These are phyloP conservation scores for Amphipyra tragopoginis DNA, from an alignment of 2,888 invertebrate genomes.

Conservation along the genomic window DNA sequence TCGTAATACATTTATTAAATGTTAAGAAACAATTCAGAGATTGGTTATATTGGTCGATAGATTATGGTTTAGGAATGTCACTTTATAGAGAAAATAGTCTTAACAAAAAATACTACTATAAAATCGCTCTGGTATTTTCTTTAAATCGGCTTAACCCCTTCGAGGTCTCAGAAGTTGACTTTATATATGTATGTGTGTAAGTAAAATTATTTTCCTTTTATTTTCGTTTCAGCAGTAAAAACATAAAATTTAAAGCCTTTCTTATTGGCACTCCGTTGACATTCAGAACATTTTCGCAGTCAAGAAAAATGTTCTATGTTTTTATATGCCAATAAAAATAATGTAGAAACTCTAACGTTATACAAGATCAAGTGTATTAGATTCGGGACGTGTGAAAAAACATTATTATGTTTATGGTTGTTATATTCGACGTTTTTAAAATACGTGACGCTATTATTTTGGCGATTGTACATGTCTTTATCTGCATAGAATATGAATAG, in stretches of 20 bases:
- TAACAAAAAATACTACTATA: neutral
- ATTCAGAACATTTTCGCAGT: constrained; percentile 27
- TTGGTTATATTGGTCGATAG: no score
- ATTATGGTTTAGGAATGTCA: neutral
- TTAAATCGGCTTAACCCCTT: neutral
- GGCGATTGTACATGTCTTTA: constrained; percentile 21
- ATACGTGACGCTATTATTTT: constrained; percentile 41
- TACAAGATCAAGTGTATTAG: constrained; percentile 36
- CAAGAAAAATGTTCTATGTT: constrained; percentile 42
- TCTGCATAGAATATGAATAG: constrained; percentile 20
- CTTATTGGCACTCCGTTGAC: constrained; percentile 14
- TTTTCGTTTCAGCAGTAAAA: constrained; percentile 2
- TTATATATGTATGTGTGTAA: neutral
- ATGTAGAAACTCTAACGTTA: constrained; percentile 16
- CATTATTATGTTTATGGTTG: constrained; percentile 31
- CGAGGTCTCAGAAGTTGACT: neutral
- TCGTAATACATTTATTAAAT: no score
- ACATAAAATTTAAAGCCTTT: neutral
- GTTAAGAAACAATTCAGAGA: no score
- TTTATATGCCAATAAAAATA: constrained; percentile 47
- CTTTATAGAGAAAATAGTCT: neutral
- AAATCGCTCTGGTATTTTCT: neutral
- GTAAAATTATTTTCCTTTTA: constrained; percentile 1
- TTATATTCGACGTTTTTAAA: constrained; percentile 45
- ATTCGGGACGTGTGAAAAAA: constrained; percentile 34